Evolutionary conservation across 2,888 invertebrate genomes (phyloP).

Genomic region (Harpagoxenus sublaevis): DNA sequence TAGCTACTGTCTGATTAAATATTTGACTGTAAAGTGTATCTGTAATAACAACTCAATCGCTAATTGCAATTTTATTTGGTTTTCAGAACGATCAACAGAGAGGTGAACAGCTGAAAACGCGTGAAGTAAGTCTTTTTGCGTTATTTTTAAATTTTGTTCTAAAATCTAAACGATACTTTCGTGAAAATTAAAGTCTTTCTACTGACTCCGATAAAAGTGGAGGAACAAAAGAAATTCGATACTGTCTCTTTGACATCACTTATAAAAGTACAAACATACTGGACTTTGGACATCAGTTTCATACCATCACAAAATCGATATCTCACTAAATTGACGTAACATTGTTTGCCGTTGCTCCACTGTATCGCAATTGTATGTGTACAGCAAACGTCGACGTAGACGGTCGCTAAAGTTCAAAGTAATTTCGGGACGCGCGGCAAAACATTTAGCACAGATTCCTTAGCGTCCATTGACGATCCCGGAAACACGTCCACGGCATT

Average conservation of each 20-base stretch:
- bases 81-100: slow-evolving; percentile 42
- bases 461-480: slow-evolving; percentile 57
- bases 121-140: slow-evolving; percentile 8
- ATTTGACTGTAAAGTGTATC: neutral
- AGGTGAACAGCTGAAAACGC: slow-evolving; percentile 21
- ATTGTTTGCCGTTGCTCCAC: slow-evolving; percentile 46
- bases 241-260: neutral
- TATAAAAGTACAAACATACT: slow-evolving; percentile 15
- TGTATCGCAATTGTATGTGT: slow-evolving; percentile 38
- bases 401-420: slow-evolving; percentile 55
- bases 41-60: neutral
- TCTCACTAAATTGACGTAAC: slow-evolving; percentile 49
- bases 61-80: slow-evolving; percentile 39
- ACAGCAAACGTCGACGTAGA: slow-evolving; percentile 42
- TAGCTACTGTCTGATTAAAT: neutral
- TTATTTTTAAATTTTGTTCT: neutral
- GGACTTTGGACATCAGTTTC: neutral
- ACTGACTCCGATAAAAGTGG: neutral
- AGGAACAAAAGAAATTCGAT: neutral
- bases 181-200: slow-evolving; percentile 5
- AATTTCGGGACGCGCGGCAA: slow-evolving; percentile 52
- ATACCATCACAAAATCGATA: slow-evolving; percentile 23
- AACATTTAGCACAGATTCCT: slow-evolving; percentile 37
- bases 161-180: neutral
- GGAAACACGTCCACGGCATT: slow-evolving; percentile 49